Evolutionary conservation across 2,888 invertebrate genomes (phyloP).

Genomic region (Psylliodes chrysocephalus): DNA sequence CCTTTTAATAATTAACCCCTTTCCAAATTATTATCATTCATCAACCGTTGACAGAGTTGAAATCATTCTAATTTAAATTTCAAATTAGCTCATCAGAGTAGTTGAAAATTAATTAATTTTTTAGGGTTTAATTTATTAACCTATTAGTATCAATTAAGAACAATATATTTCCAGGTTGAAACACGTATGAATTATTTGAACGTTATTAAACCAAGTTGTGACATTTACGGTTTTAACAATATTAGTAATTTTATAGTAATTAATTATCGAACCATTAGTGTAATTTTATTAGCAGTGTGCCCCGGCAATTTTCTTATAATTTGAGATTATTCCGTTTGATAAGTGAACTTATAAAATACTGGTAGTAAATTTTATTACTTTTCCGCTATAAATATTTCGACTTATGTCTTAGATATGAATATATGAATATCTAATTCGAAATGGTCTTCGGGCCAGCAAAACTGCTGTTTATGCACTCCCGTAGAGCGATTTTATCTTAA

Average conservation of each 20-base stretch:
- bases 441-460: too few species aligned
- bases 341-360: not conserved
- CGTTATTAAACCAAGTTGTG: not conserved
- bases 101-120: slow-evolving; percentile 7
- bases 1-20: too few species aligned
- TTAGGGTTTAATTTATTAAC: slow-evolving; percentile 12
- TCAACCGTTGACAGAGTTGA: too few species aligned
- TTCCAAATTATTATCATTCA: too few species aligned
- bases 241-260: slow-evolving; percentile 11
- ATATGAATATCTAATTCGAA: too few species aligned
- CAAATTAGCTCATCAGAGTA: slow-evolving; percentile 1
- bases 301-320: not conserved
- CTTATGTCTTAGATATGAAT: too few species aligned
- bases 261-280: not conserved
- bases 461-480: too few species aligned
- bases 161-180: slow-evolving; percentile 6
- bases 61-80: slow-evolving; percentile 1
- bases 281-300: slow-evolving; percentile 9
- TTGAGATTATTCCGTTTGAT: slow-evolving; percentile 6
- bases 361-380: slow-evolving; percentile 2
- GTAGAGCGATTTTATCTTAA: too few species aligned
- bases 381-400: slow-evolving; percentile 2
- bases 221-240: slow-evolving; percentile 4
- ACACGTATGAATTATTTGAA: not conserved
- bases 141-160: slow-evolving; percentile 15